These are phyloP conservation scores for Cyanistes caeruleus DNA, from an alignment of 2,113 vertebrate species.

Conservation along the genomic window DNA sequence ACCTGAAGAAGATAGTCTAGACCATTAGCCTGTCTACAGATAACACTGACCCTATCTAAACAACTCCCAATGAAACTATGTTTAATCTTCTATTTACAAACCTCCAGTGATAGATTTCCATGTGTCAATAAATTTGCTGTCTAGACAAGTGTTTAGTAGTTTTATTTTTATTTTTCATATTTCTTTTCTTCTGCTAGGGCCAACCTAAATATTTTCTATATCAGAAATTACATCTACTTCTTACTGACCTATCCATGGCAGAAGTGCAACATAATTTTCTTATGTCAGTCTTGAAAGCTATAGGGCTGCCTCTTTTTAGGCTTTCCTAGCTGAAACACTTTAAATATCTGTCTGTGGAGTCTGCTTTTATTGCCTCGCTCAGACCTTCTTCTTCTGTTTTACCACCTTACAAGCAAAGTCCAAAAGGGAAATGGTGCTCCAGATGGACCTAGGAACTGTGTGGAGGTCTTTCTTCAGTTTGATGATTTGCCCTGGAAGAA, in stretches of 20 bases:
- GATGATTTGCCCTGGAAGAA: background rate
- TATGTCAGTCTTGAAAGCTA: background rate
- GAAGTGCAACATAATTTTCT: background rate
- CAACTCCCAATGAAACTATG: background rate
- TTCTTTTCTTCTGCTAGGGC: background rate
- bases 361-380: background rate
- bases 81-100: background rate
- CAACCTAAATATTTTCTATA: background rate
- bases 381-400: background rate
- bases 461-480: background rate
- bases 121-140: background rate
- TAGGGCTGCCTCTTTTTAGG: background rate
- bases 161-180: background rate
- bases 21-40: background rate
- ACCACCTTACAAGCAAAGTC: background rate
- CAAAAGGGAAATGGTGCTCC: background rate
- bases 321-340: background rate
- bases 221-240: background rate
- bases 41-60: background rate
- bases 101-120: background rate
- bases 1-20: background rate
- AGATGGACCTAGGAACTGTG: background rate
- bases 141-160: background rate
- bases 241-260: background rate
- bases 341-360: background rate